Base-by-base conservation (phyloP, 2,113 vertebrate genomes). In the Ptilorrhoa leucosticta region DNA sequence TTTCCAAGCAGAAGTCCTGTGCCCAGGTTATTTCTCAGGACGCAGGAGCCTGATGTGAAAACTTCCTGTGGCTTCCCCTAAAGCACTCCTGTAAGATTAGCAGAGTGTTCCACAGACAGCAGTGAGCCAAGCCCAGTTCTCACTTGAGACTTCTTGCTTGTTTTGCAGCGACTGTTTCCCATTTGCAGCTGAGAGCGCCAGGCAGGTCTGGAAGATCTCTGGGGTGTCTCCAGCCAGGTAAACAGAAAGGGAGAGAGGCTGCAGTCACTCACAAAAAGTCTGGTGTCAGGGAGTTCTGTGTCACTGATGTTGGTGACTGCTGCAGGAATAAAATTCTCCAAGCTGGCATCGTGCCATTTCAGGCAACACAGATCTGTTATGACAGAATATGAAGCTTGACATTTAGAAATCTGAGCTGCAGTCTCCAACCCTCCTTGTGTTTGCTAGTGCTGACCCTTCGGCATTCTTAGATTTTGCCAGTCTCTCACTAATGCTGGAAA, bases 291-390 rank as follows among this genome's bases (percentile, higher is more conserved):
- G 33, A 57, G 35, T 40, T 70, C 21, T 5, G 0, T 21, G 27
- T 21, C 40, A 42, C 50, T 26, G 26, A 23, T 70, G 51, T 50
- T 63, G 26, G 15, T 42, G 31, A 81, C 11, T 2, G 7, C n/a
- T 24, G 35, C 48, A 72, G 58, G 18, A 89, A 50, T 68, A 61
- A 80, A 83, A 80, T 40, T 50, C 53, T 58, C 66, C 10, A 16
- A 51, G 33, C 0, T 56, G n/a, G 64, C 45, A 53, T 17, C 0
- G 0, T 21, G 57, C 24, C 4, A 22, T 56, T 87, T 83, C 37
- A 57, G 53, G 24, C 58, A 81, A 16, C 35, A 53, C 21, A 40
- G 45, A 56, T 35, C 40, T 65, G 22, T 54, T 66, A 7, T 2
- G 23, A 54, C 31, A 90, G 42, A 63, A 68, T 21, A 56, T 2